These are phyloP conservation scores for Procambarus virginalis DNA, from an alignment of 1,140 invertebrate species.

Conservation along the genomic window DNA sequence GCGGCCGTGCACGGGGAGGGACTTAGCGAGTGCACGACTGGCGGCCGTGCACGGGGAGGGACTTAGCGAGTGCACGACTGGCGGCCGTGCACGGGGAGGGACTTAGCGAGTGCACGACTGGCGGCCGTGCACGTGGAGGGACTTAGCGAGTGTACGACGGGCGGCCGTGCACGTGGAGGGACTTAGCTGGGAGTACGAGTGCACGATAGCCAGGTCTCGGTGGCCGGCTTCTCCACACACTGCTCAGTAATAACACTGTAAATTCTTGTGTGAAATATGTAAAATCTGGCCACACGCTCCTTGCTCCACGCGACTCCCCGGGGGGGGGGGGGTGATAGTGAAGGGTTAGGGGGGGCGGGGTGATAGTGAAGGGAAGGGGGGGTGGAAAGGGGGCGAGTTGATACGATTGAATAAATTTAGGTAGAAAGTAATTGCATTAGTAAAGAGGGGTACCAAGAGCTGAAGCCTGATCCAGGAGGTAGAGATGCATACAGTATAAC, in stretches of 20 bases:
- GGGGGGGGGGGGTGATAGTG: too few relatives aligned
- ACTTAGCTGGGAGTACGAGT: background rate
- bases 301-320: background rate
- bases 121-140: background rate
- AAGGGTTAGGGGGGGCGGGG: too few relatives aligned
- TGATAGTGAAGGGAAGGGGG: too few relatives aligned
- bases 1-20: background rate
- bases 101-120: background rate
- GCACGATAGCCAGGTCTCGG: too few relatives aligned
- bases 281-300: background rate
- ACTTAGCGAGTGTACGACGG: background rate
- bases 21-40: background rate
- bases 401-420: too few relatives aligned
- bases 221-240: background rate
- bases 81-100: background rate
- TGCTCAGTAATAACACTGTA: background rate
- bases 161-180: background rate
- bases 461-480: too few relatives aligned
- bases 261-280: background rate
- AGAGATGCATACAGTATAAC: too few relatives aligned
- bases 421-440: too few relatives aligned
- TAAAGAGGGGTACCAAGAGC: too few relatives aligned
- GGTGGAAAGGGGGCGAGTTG: too few relatives aligned
- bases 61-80: background rate
- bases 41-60: background rate